phyloP scores from a whole-genome alignment of 2,797 vertebrate species.

The Oreortyx pictus region DNA sequence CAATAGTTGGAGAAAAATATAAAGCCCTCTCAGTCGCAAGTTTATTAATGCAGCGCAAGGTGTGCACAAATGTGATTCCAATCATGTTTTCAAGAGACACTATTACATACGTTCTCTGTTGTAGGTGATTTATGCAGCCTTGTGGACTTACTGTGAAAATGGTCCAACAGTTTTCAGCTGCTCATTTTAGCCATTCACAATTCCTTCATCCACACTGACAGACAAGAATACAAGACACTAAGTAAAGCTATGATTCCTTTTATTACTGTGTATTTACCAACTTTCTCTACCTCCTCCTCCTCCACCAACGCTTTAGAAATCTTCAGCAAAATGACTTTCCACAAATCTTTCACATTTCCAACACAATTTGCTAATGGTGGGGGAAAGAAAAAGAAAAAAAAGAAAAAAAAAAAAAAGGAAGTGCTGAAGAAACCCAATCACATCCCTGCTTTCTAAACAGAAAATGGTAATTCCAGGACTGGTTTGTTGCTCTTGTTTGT shows the following conservation, averaged over 20 bases:
- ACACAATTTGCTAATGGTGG: not conserved
- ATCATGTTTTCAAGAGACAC: not conserved
- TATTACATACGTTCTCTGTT: not conserved
- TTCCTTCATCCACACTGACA: not conserved
- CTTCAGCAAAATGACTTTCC: not conserved
- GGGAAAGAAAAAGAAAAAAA: not conserved
- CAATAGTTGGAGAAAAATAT: not conserved
- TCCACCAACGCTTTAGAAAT: not conserved
- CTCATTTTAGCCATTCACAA: not conserved
- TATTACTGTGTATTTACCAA: not conserved
- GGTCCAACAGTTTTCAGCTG: not conserved
- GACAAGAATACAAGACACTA: not conserved
- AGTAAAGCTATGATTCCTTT: not conserved
- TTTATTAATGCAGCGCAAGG: not conserved
- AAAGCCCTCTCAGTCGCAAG: not conserved
- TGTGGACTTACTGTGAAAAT: not conserved
- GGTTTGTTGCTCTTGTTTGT: not conserved
- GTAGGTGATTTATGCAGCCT: not conserved
- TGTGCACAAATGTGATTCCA: not conserved
- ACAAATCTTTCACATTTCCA: not conserved
- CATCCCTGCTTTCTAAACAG: not conserved
- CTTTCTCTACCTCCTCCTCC: not conserved
- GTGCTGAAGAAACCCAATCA: fast-evolving
- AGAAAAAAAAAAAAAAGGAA: no score
- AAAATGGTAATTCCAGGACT: fast-evolving